Base-by-base conservation (phyloP, 2,113 vertebrate species). In the Accipiter cooperii region DNA sequence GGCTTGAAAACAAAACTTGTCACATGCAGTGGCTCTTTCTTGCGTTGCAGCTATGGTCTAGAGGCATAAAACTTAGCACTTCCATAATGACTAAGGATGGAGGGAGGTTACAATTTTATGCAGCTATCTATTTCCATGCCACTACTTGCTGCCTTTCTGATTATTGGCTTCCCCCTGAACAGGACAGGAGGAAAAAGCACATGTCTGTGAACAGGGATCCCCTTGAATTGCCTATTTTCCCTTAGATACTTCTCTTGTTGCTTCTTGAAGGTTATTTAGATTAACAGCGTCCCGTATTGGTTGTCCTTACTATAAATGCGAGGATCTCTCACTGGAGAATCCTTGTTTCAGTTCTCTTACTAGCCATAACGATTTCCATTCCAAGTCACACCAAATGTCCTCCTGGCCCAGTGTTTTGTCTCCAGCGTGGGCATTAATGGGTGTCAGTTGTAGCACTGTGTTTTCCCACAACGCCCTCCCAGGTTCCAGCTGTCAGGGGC, bases 21-120 rank as follows among this genome's bases (percentile, higher is more conserved):
- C 17, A 38, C 5, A 4, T 55, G 46, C 61, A 36, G 5, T 19
- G 55, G 17, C 57, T 52, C 16, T 73, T 76, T 33, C 14, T 75
- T 1, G 1, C 16, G 3, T 47, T 57, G 44, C 36, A 65, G 33
- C n/a, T 86, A 3, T 0, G 0, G 17, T 61, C 69, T 78, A 61
- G 51, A 87, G 51, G 34, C 20, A 40, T 61, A 81, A 76, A 78
- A 9, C 19, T 87, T 20, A 71, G 28, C 24, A 11, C 4, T 60
- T 70, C 44, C 16, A 10, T 74, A 22, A 51, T 26, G 49, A 22
- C 19, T n/a, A 19, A 68, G 42, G 63, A 28, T 46, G 17, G 36
- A 77, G 38, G 25, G 58, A 73, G 33, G 12, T 2, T 60, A 26
- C n/a, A 65, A 3, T 84, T 80, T 83, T 28, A 65, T 63, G 44